Conservation (phyloP, 2,888 invertebrate genomes). For the Lasioglossum marginatum region DNA sequence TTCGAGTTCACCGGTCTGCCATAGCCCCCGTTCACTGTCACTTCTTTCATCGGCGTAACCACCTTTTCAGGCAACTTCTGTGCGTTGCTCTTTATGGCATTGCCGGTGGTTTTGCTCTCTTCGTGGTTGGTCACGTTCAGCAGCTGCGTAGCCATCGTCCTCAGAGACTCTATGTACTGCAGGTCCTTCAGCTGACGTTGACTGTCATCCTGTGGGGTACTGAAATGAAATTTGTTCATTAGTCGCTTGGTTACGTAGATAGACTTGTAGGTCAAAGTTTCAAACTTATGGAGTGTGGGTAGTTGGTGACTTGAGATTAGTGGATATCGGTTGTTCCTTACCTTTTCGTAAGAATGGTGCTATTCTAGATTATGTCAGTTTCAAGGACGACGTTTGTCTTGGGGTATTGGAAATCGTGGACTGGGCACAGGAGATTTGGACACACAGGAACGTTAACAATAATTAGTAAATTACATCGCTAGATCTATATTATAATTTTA, state of each 20-base stretch:
- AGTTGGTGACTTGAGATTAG: neutral
- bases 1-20: conserved; percentile 82
- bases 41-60: conserved; percentile 55
- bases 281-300: neutral
- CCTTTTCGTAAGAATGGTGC: conserved; percentile 20
- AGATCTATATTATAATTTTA: neutral
- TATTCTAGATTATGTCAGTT: neutral
- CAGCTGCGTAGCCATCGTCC: conserved; percentile 82
- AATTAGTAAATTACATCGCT: neutral
- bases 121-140: conserved; percentile 76
- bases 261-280: neutral
- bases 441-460: neutral
- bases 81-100: conserved; percentile 33
- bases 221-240: conserved; percentile 74
- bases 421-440: neutral
- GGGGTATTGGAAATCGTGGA: neutral
- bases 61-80: conserved; percentile 53
- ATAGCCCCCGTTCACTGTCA: conserved; percentile 65
- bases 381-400: neutral
- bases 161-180: conserved; percentile 80
- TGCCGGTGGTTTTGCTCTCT: conserved; percentile 30
- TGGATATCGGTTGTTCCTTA: conserved; percentile 26
- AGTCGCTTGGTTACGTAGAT: neutral
- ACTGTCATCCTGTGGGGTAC: conserved; percentile 79
- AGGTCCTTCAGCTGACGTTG: conserved; percentile 77